Evolutionary conservation across 2,888 invertebrate genomes (phyloP).

Genomic region (Graphium colonna): DNA sequence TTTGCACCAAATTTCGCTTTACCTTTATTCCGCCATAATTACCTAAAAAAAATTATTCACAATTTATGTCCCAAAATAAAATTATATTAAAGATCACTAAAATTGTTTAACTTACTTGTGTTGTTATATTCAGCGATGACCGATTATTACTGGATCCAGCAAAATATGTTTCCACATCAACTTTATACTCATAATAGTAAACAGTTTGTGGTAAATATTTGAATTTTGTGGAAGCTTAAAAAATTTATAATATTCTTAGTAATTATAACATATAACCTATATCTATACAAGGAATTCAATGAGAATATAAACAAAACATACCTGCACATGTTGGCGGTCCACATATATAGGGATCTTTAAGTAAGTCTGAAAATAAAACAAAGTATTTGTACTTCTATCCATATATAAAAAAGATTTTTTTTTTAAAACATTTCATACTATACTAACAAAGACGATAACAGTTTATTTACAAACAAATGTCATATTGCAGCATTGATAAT

Average conservation of each 20-base stretch:
- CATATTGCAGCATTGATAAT: too few relatives aligned
- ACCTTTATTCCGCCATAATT: too few relatives aligned
- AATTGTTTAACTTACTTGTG: conserved; percentile 58
- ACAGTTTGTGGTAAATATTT: conserved; percentile 79
- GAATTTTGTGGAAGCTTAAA: conserved; percentile 81
- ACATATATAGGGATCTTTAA: conserved; percentile 86
- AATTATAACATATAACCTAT: neutral
- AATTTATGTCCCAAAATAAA: too few relatives aligned
- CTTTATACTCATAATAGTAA: conserved; percentile 86
- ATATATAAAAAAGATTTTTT: too few relatives aligned
- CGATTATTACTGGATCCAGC: conserved; percentile 85
- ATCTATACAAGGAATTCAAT: neutral
- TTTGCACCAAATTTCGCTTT: too few relatives aligned
- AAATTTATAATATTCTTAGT: conserved; percentile 10
- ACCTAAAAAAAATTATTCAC: too few relatives aligned
- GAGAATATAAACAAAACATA: conserved; percentile 37
- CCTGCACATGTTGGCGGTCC: conserved; percentile 84
- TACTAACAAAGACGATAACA: too few relatives aligned
- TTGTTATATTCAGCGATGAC: conserved; percentile 83
- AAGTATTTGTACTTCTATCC: too few relatives aligned
- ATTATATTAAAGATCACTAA: neutral
- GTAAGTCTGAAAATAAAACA: conserved; percentile 79
- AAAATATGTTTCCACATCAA: conserved; percentile 86
- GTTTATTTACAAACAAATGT: conserved; percentile 6
- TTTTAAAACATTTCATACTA: too few relatives aligned